Percentiles rank a stretch among this genome's conserved stretches.
Evolutionary conservation across 1,140 invertebrate genomes (phyloP).

Genomic region (Dryas iulia): DNA sequence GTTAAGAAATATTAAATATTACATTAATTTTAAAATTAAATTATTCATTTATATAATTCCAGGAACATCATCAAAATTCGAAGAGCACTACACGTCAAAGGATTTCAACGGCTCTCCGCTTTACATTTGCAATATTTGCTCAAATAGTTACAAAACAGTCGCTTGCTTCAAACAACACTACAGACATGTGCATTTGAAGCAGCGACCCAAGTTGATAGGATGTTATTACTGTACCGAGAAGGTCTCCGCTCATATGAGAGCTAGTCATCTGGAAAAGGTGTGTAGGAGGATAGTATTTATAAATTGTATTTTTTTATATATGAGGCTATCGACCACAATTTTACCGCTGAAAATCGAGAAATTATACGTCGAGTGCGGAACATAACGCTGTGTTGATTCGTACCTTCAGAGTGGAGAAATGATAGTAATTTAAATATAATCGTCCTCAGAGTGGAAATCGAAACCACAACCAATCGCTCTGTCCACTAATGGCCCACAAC

Average conservation of each 20-base stretch:
- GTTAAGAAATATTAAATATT: no score
- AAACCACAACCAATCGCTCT: no score
- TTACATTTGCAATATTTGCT: conserved; percentile 33
- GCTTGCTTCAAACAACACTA: conserved; percentile 37
- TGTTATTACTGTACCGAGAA: conserved; percentile 39
- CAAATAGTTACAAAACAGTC: conserved; percentile 26
- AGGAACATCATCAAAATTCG: conserved; percentile 81
- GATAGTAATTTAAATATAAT: no score
- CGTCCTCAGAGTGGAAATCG: no score
- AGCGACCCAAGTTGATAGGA: conserved; percentile 25
- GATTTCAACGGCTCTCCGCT: conserved; percentile 7
- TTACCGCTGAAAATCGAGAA: no score
- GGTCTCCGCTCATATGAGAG: conserved; percentile 31
- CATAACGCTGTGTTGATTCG: no score
- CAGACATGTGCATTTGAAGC: conserved; percentile 36
- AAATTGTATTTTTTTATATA: no score
- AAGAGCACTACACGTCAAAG: conserved; percentile 55
- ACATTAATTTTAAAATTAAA: neutral
- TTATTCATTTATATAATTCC: conserved; percentile 28
- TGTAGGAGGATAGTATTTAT: neutral
- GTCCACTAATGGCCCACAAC: no score
- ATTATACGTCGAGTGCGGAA: no score
- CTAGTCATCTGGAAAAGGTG: conserved; percentile 40
- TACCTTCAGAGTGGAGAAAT: no score
- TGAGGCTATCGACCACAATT: no score